Evolutionary conservation across 2,888 invertebrate species (phyloP).

Genomic region (Agrotis puta): DNA sequence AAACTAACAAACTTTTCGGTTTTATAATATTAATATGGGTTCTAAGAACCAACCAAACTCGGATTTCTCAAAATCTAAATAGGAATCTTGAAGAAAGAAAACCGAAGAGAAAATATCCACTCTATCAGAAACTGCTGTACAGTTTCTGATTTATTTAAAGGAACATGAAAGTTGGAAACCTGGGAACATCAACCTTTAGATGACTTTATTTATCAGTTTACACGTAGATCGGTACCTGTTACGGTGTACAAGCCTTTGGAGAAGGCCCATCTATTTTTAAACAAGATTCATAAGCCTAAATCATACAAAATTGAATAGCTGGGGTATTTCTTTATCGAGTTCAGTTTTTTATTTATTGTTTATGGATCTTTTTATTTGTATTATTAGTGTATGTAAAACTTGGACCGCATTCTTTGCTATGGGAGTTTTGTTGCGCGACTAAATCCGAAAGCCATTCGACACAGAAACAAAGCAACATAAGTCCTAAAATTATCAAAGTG

Average conservation of each 20-base stretch:
- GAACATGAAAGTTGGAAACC: slow-evolving; percentile 14
- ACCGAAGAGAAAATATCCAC: slow-evolving; percentile 1
- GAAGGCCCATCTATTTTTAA: not conserved
- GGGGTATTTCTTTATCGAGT: not conserved
- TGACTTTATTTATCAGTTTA: slow-evolving; percentile 30
- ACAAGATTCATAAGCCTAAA: not conserved
- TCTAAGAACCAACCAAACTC: not conserved
- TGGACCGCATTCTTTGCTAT: no score
- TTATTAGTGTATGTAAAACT: not conserved
- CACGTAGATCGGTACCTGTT: slow-evolving; percentile 5
- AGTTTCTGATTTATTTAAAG: slow-evolving; percentile 18
- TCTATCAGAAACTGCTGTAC: no score
- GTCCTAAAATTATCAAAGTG: no score
- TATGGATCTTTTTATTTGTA: not conserved
- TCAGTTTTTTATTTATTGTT: not conserved
- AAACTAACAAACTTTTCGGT: no score
- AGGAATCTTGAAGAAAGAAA: not conserved
- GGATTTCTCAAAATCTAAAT: not conserved
- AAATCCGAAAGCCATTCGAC: no score
- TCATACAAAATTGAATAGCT: not conserved
- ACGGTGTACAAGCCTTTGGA: not conserved
- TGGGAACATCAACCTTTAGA: slow-evolving; percentile 6
- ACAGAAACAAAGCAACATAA: no score
- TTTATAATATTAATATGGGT: no score
- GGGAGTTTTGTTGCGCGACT: no score